A percentile compares a stretch with the other conserved stretches of the same genome.
phyloP scores from a whole-genome alignment of 1,140 invertebrate genomes.

The Cyrtorhinus lividipennis region DNA sequence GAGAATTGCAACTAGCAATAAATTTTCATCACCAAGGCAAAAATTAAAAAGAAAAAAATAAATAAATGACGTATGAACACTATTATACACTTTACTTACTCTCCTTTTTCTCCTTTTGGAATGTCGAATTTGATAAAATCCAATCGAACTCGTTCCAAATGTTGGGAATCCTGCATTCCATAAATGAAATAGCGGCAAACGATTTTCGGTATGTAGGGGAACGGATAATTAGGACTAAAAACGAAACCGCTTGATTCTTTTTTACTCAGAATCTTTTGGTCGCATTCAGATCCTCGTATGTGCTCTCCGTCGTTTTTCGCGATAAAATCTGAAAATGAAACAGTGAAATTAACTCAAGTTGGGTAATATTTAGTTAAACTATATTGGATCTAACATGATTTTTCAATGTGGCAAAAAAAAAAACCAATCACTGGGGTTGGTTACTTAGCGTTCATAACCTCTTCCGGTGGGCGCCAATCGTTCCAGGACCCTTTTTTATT shows the following conservation, averaged over 20 bases:
- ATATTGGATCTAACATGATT: no score
- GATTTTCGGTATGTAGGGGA: slow-evolving; percentile 82
- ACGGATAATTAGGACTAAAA: slow-evolving; percentile 90
- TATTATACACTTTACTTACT: slow-evolving; percentile 36
- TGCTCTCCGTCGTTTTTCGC: slow-evolving; percentile 78
- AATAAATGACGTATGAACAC: no score
- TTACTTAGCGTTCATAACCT: no score
- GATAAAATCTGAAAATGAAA: slow-evolving; percentile 83
- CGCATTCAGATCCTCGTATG: slow-evolving; percentile 90
- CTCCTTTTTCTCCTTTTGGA: slow-evolving; percentile 55
- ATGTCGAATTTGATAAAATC: slow-evolving; percentile 82
- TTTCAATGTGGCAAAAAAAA: no score
- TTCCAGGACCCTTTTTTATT: no score
- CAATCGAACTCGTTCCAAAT: slow-evolving; percentile 80
- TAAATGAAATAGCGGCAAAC: slow-evolving; percentile 96
- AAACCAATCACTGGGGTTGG: no score
- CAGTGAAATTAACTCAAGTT: no score
- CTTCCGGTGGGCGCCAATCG: no score
- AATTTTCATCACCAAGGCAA: no score
- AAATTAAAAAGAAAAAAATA: no score
- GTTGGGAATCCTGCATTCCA: slow-evolving; percentile 87
- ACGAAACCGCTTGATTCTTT: slow-evolving; percentile 81
- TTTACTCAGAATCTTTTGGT: slow-evolving; percentile 88
- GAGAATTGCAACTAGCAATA: not conserved
- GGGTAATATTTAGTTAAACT: slow-evolving; percentile 1